Conservation (phyloP, 2,888 invertebrate genomes). For the Augiades crinisus region DNA sequence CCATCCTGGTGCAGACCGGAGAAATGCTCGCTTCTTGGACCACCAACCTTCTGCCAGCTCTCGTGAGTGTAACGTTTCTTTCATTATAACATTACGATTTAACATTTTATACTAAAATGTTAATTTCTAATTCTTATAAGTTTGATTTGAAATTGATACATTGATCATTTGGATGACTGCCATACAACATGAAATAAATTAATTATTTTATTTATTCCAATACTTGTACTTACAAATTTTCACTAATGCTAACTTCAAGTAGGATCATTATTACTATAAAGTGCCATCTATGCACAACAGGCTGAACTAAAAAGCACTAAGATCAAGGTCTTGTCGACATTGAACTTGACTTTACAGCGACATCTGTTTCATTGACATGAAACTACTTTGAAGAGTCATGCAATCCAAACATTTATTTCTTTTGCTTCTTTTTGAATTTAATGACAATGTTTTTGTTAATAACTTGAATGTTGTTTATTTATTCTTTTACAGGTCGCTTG, state of each 20-base stretch:
- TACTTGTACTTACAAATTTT: too few species aligned
- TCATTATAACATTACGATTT: not conserved
- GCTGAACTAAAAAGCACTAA: slow-evolving; percentile 35
- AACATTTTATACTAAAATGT: not conserved
- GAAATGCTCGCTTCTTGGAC: slow-evolving; percentile 90
- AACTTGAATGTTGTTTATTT: not conserved
- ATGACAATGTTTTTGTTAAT: not conserved
- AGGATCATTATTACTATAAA: slow-evolving; percentile 21
- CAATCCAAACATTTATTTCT: not conserved
- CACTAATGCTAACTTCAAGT: too few species aligned
- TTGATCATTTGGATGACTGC: too few species aligned
- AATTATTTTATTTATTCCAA: too few species aligned
- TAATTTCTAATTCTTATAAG: too few species aligned
- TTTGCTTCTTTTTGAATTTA: not conserved
- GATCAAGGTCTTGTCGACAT: slow-evolving; percentile 38
- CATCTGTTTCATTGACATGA: slow-evolving; percentile 40
- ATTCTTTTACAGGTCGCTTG: slow-evolving; percentile 83
- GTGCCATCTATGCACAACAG: slow-evolving; percentile 49
- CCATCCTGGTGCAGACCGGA: slow-evolving; percentile 88
- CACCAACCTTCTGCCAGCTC: slow-evolving; percentile 84
- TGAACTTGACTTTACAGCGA: slow-evolving; percentile 49
- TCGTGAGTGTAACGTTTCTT: slow-evolving; percentile 71
- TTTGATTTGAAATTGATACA: too few species aligned
- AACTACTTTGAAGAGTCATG: not conserved
- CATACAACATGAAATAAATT: too few species aligned